Evolutionary conservation across 1,140 invertebrate species (phyloP).

Genomic region (Fopius arisanus): DNA sequence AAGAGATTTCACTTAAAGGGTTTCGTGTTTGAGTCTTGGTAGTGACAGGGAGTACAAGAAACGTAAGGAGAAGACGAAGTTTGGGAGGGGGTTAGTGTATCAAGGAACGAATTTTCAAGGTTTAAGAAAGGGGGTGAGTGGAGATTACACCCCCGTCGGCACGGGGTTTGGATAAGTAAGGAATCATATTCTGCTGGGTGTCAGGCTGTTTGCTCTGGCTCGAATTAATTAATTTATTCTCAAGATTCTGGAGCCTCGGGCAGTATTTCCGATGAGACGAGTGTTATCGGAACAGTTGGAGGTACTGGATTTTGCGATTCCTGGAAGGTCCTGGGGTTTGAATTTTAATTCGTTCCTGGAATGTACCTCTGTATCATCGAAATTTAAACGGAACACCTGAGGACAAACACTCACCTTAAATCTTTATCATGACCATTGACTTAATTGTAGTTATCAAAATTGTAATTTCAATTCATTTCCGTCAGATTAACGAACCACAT

Average conservation of each 20-base stretch:
- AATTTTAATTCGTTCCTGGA: neutral
- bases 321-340: neutral
- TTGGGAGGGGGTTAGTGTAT: constrained; percentile 20
- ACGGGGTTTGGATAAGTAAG: constrained; percentile 51
- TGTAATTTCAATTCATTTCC: no score
- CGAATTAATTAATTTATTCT: constrained; percentile 59
- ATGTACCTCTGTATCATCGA: neutral
- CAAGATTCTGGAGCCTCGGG: constrained; percentile 38
- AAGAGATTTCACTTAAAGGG: constrained; percentile 67
- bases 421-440: no score
- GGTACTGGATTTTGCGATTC: neutral
- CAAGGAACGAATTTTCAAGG: neutral
- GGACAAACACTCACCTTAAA: no score
- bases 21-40: constrained; percentile 65
- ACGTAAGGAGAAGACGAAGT: constrained; percentile 39
- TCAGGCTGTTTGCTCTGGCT: constrained; percentile 55
- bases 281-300: neutral
- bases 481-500: no score
- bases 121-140: neutral
- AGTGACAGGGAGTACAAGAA: constrained; percentile 60
- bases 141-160: neutral
- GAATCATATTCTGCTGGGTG: constrained; percentile 58
- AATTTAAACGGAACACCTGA: no score
- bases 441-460: no score
- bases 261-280: neutral